These are phyloP conservation scores for Ruditapes philippinarum DNA, from an alignment of 1,140 invertebrate genomes.

Conservation along the genomic window DNA sequence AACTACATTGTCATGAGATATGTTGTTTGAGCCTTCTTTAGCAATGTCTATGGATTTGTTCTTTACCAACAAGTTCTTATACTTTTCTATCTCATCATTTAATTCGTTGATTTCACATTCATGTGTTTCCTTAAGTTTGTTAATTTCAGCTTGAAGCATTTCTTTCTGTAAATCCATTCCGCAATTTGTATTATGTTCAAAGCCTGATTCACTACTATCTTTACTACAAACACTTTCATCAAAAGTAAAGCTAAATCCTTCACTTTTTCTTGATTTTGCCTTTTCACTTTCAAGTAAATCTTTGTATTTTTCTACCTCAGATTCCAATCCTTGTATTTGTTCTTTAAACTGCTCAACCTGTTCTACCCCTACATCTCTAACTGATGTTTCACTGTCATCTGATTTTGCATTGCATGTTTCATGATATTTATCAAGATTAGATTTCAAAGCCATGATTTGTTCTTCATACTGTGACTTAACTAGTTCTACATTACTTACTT, in stretches of 20 bases:
- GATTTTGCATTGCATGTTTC: not conserved
- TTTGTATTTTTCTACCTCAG: not conserved
- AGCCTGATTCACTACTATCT: not conserved
- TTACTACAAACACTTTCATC: conserved; percentile 8
- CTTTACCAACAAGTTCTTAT: not conserved
- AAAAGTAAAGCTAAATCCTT: not conserved
- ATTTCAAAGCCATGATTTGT: not conserved
- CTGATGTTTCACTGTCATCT: not conserved
- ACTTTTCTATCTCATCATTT: not conserved
- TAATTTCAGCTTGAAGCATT: conserved; percentile 27
- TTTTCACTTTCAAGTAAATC: not conserved
- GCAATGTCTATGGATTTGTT: not conserved
- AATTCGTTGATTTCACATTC: conserved; percentile 5
- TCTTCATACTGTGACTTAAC: not conserved
- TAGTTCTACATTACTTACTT: not conserved
- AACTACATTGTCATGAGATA: not conserved
- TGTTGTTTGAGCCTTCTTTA: not conserved
- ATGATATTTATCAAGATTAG: not conserved
- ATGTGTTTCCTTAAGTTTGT: conserved; percentile 29
- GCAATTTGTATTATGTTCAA: not conserved
- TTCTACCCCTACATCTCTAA: not conserved
- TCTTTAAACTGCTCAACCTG: not conserved
- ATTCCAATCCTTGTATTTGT: not conserved
- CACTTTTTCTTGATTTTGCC: not conserved
- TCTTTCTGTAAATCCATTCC: conserved; percentile 34